Conservation (phyloP, 2,888 invertebrate species). For the Choreutis nemorana region DNA sequence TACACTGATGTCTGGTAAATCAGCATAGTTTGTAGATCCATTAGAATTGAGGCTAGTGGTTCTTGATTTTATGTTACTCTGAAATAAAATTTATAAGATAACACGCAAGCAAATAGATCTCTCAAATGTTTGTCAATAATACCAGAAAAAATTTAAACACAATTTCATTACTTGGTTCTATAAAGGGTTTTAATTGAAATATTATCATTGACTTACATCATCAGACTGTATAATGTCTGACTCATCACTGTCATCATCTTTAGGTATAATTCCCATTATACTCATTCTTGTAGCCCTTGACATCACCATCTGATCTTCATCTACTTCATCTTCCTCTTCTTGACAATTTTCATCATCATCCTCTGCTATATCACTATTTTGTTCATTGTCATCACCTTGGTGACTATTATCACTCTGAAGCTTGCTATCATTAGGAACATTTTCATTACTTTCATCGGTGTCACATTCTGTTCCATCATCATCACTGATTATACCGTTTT, state of each 20-base stretch:
- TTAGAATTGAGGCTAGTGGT: conserved; percentile 5
- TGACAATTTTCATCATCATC: conserved; percentile 11
- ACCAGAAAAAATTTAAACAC: conserved; percentile 5
- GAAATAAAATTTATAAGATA: conserved; percentile 13
- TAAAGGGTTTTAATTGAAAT: neutral
- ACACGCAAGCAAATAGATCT: neutral
- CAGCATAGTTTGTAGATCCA: conserved; percentile 19
- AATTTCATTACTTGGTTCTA: too few species aligned
- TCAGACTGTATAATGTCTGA: conserved; percentile 57
- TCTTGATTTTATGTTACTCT: conserved; percentile 21
- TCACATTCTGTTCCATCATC: conserved; percentile 8
- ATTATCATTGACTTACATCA: conserved; percentile 26
- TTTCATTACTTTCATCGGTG: conserved; percentile 9
- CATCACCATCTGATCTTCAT: conserved; percentile 52
- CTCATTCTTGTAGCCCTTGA: conserved; percentile 58
- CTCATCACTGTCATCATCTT: conserved; percentile 42
- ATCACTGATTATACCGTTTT: conserved; percentile 3
- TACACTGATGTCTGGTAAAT: conserved; percentile 15
- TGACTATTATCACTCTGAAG: conserved; percentile 10
- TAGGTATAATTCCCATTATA: conserved; percentile 51
- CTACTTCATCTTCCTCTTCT: conserved; percentile 27
- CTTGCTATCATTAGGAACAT: conserved; percentile 11
- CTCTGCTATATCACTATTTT: conserved; percentile 7
- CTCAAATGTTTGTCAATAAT: conserved; percentile 1
- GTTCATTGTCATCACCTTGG: conserved; percentile 5